Base-by-base conservation (phyloP, 2,797 vertebrate species). In the Sus cebifrons region DNA sequence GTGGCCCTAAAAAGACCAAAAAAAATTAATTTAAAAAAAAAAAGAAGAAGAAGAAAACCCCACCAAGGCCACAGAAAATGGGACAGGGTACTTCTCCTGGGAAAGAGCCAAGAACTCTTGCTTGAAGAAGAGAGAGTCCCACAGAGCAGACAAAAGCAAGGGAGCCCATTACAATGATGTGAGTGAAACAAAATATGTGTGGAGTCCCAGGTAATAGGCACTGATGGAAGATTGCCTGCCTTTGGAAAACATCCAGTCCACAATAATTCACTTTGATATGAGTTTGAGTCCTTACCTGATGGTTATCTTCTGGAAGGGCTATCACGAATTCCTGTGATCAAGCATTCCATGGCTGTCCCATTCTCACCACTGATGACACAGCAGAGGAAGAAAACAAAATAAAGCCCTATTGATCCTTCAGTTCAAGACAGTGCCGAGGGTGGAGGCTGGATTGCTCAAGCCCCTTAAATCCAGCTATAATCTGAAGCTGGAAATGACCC, bases 311-410 rank as follows among this genome's bases (percentile, higher is more conserved):
- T 89, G 17, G 56, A 93, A 74, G 20, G 54, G 81, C 23, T 67
- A 44, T 36, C 67, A 14, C 5, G 0, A 56, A 84, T 56, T 75
- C 56, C 91, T 89, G 14, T 32, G 56, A 96, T 87, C 36, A n/a
- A 68, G 91, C 93, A 96, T 86, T 91, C 86, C 23, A 82, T 67
- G 56, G 65, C 77, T 56, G 15, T 20, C 36, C 7, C 4, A 0
- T 54, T 83, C 86, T 82, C 32, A 36, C 44, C n/a, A 5, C 25
- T 21, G 62, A 94, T 91, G 94, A 96, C 75, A 96, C 92, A 86
- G 70, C 44, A 92, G 67, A 96, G n/a, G 79, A 89, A 86, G 49
- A 70, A 92, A 91, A 96, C 78, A 84, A 93, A 94, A 86, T 36
- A 87, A 90, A 94, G 77, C 58, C 75, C 44, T 32, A 89, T 89